Conservation (phyloP, 2,113 vertebrate genomes). For the Cathartes aura region DNA sequence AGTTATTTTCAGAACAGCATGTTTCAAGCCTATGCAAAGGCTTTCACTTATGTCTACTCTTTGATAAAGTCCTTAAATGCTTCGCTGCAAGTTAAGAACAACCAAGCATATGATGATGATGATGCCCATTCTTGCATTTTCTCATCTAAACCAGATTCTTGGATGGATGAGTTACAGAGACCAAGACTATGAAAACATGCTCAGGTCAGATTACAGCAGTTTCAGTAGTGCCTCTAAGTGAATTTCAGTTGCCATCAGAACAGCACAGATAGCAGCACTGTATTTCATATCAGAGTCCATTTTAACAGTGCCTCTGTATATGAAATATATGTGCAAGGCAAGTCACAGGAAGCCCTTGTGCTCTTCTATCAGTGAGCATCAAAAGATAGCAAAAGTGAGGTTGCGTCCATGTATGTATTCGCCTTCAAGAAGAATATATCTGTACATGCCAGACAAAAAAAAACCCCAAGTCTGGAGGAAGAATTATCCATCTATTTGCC, state of each 20-base stretch:
- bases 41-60: neutral
- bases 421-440: neutral
- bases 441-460: neutral
- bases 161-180: neutral
- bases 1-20: neutral
- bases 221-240: neutral
- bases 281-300: neutral
- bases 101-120: neutral
- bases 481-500: neutral
- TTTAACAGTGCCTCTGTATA: neutral
- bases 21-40: neutral
- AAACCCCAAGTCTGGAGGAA: neutral
- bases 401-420: fast-evolving
- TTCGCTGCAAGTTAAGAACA: neutral
- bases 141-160: neutral
- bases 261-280: neutral
- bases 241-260: neutral
- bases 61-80: neutral
- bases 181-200: neutral
- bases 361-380: neutral
- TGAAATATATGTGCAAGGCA: neutral
- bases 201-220: neutral
- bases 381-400: neutral
- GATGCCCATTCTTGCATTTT: neutral
- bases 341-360: neutral